A percentile compares a stretch with the other conserved stretches of the same genome.
phyloP scores from a whole-genome alignment of 2,113 vertebrate genomes.

The Melospiza georgiana region DNA sequence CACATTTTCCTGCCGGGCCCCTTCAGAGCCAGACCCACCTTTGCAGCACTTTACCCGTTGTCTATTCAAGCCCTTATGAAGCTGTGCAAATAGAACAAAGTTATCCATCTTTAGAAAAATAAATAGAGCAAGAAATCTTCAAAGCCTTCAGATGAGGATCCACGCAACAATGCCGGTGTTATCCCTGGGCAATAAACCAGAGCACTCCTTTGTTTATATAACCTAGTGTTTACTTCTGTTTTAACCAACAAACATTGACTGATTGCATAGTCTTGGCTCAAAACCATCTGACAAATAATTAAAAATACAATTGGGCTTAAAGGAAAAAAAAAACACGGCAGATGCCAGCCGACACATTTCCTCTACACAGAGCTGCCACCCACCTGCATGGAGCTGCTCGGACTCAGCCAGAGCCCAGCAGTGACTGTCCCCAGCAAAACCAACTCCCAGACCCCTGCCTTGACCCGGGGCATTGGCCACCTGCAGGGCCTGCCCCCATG shows the following conservation, averaged over 20 bases:
- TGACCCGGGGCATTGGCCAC: accelerated
- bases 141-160: conserved; percentile 14
- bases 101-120: conserved; percentile 33
- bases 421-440: background rate
- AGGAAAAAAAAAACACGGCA: accelerated
- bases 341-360: accelerated
- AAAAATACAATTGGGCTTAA: conserved; percentile 15
- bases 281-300: background rate
- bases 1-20: background rate
- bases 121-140: conserved; percentile 36
- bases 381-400: accelerated
- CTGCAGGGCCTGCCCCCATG: accelerated
- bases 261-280: background rate
- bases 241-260: conserved; percentile 36
- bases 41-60: background rate
- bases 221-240: conserved; percentile 36
- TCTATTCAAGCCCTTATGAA: background rate
- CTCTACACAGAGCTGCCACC: background rate
- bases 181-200: conserved; percentile 35
- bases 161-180: background rate
- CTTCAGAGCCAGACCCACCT: conserved; percentile 3
- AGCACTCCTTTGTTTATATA: conserved; percentile 40
- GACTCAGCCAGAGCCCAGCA: background rate
- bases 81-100: conserved; percentile 14
- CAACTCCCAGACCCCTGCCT: accelerated